Evolutionary conservation across 2,888 invertebrate genomes (phyloP).

Genomic region (Melolontha melolontha): DNA sequence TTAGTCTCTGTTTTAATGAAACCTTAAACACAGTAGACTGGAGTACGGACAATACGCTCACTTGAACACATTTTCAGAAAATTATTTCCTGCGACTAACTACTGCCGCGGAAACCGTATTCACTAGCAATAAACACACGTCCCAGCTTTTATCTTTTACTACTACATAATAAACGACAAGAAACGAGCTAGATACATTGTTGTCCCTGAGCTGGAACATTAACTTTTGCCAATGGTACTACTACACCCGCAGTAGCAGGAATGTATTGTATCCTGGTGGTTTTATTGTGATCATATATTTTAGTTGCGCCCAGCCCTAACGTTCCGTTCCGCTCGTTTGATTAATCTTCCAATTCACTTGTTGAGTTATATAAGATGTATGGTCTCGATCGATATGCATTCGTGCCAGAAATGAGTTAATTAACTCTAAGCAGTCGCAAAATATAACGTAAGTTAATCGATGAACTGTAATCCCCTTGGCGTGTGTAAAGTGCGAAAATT

Average conservation of each 20-base stretch:
- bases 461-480: too few relatives aligned
- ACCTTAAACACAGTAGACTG: slow-evolving; percentile 2
- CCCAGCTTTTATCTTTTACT: slow-evolving; percentile 42
- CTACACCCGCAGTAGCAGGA: slow-evolving; percentile 27
- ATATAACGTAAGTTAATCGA: too few relatives aligned
- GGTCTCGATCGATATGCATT: slow-evolving; percentile 18
- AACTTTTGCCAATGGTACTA: slow-evolving; percentile 41
- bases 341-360: slow-evolving; percentile 50
- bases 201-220: slow-evolving; percentile 41
- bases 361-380: slow-evolving; percentile 44
- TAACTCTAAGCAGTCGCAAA: too few relatives aligned
- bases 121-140: too few relatives aligned
- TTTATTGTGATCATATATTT: slow-evolving; percentile 48
- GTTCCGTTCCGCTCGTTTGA: slow-evolving; percentile 45
- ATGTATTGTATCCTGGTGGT: slow-evolving; percentile 46
- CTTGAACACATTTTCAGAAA: slow-evolving; percentile 34
- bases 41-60: slow-evolving; percentile 32
- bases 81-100: slow-evolving; percentile 44
- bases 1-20: too few relatives aligned
- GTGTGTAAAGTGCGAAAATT: too few relatives aligned
- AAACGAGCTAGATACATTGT: slow-evolving; percentile 35
- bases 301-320: slow-evolving; percentile 41
- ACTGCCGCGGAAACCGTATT: too few relatives aligned
- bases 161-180: slow-evolving; percentile 26
- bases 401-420: too few relatives aligned